Conservation (phyloP, 2,113 vertebrate species). For the Colistium nudipinnis region DNA sequence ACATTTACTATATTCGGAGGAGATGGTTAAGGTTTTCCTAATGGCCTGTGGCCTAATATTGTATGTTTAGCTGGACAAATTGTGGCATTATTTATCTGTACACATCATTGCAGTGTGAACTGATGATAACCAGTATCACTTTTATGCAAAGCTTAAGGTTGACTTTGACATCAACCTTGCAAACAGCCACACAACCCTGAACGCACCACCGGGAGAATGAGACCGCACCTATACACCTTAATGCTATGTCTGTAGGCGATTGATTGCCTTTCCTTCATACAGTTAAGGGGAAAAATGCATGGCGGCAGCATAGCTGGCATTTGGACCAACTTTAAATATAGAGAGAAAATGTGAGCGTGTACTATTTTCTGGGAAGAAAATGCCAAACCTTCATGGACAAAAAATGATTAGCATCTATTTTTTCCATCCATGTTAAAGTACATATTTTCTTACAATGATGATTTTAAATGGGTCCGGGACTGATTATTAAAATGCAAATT, state of each 20-base stretch:
- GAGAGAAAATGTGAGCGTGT: not conserved
- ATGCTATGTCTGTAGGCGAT: not conserved
- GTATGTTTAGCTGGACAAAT: not conserved
- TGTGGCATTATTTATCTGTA: not conserved
- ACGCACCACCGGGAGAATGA: not conserved
- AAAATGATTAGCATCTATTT: too few relatives aligned
- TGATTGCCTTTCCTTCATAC: not conserved
- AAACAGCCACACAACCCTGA: not conserved
- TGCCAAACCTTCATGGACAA: too few relatives aligned
- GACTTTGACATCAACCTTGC: too few relatives aligned
- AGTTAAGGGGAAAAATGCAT: not conserved
- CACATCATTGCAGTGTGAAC: not conserved
- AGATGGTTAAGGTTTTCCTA: too few relatives aligned
- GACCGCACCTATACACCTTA: not conserved
- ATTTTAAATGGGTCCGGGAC: too few relatives aligned
- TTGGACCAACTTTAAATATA: not conserved
- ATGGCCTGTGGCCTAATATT: too few relatives aligned
- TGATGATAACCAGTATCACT: not conserved
- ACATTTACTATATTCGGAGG: too few relatives aligned
- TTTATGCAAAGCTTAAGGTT: not conserved
- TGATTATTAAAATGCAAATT: too few relatives aligned
- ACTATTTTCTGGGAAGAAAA: not conserved
- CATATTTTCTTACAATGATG: too few relatives aligned
- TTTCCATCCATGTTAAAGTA: too few relatives aligned
- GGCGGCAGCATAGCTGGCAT: not conserved